A percentile compares a stretch with the other conserved stretches of the same genome.
Evolutionary conservation across 2,113 vertebrate genomes (phyloP).

Genomic region (Lipotes vexillifer): DNA sequence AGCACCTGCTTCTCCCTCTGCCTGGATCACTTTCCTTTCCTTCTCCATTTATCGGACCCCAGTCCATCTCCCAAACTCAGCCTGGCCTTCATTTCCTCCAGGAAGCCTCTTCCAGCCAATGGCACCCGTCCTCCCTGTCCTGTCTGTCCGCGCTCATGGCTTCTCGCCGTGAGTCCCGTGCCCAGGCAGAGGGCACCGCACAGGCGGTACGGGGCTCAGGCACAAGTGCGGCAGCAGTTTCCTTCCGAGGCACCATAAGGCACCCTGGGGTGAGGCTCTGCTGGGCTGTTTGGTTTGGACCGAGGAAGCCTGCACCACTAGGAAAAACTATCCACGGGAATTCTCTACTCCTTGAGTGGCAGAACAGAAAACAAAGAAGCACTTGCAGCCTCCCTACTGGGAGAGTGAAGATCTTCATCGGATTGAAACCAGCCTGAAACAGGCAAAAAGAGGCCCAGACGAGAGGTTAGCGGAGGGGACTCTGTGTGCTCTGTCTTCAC

Average conservation of each 20-base stretch:
- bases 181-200: fast-evolving
- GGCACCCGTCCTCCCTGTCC: neutral
- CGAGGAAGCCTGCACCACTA: neutral
- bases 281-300: neutral
- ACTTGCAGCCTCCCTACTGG: neutral
- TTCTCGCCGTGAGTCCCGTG: neutral
- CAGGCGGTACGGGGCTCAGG: fast-evolving
- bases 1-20: neutral
- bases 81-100: neutral
- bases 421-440: neutral
- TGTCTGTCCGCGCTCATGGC: neutral
- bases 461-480: no score
- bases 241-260: neutral
- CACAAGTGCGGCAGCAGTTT: neutral
- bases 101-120: neutral
- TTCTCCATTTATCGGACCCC: neutral
- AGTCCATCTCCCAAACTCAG: neutral
- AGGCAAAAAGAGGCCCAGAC: neutral
- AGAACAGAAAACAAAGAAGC: neutral
- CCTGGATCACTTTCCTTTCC: neutral
- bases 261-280: no score
- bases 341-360: neutral
- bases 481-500: neutral
- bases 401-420: neutral
- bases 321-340: neutral